These are phyloP conservation scores for Dunckerocampus dactyliophorus DNA, from an alignment of 2,113 vertebrate genomes.

Conservation along the genomic window DNA sequence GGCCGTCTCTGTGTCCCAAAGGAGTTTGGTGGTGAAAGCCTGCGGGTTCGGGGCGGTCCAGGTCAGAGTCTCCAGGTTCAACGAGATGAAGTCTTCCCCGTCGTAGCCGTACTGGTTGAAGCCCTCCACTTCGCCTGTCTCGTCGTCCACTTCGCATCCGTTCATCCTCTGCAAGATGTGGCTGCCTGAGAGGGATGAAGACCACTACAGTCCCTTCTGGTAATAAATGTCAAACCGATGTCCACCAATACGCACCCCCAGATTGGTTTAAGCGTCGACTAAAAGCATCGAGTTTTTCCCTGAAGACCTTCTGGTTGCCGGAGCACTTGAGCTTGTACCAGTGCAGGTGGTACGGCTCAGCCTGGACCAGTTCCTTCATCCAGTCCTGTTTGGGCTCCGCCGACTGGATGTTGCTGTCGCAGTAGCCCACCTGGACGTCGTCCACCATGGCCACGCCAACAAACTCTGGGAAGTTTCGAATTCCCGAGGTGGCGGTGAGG, in stretches of 20 bases:
- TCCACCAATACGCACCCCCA: conserved; percentile 12
- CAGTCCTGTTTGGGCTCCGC: conserved; percentile 28
- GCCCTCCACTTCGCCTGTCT: conserved; percentile 11
- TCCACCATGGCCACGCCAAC: conserved; percentile 21
- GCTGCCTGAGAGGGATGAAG: conserved; percentile 17
- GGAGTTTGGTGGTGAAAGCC: neutral
- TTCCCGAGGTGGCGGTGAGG: conserved; percentile 27
- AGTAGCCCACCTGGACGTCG: conserved; percentile 29
- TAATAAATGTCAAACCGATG: neutral
- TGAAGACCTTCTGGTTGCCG: neutral
- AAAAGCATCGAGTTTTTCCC: neutral
- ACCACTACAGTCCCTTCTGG: neutral
- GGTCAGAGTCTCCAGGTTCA: conserved; percentile 23
- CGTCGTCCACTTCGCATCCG: conserved; percentile 42
- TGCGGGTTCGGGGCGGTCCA: rapidly evolving
- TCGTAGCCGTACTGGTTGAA: conserved; percentile 37
- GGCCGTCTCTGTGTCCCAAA: neutral
- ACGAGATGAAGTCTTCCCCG: conserved; percentile 43
- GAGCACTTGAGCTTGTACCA: conserved; percentile 5
- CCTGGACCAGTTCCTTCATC: conserved; percentile 11
- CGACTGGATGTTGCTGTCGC: conserved; percentile 31
- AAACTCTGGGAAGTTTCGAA: conserved; percentile 48
- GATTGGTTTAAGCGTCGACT: conserved; percentile 42
- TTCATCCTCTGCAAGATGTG: neutral
- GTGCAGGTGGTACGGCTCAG: conserved; percentile 5